A percentile compares a stretch with the other conserved stretches of the same genome.
Conservation (phyloP, 2,113 vertebrate species). For the Hippocampus mohnikei region DNA sequence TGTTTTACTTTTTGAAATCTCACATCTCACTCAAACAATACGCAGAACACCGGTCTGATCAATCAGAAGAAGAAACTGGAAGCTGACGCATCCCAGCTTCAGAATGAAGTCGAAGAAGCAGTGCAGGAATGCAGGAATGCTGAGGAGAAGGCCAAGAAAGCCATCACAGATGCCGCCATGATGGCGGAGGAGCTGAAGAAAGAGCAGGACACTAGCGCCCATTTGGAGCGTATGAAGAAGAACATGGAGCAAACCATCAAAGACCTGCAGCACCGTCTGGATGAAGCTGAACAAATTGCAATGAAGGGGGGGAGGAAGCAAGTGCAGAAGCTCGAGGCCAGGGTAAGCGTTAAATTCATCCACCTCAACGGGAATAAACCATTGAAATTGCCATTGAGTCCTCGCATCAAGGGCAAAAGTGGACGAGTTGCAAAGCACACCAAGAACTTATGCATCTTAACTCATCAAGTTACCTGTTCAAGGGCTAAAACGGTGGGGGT, state of each 20-base stretch:
- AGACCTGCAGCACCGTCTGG: slow-evolving; percentile 78
- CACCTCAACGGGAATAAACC: too few relatives aligned
- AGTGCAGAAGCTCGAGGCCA: slow-evolving; percentile 83
- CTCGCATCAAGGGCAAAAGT: too few relatives aligned
- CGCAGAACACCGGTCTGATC: slow-evolving; percentile 72
- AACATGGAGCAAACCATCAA: slow-evolving; percentile 71
- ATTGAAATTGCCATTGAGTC: too few relatives aligned
- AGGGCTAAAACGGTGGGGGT: background rate
- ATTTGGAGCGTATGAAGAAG: slow-evolving; percentile 84
- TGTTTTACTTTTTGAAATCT: background rate
- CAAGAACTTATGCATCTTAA: background rate
- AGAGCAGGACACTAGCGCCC: slow-evolving; percentile 84
- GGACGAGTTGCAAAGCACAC: background rate
- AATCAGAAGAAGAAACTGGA: slow-evolving; percentile 76
- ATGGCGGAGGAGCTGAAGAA: slow-evolving; percentile 90
- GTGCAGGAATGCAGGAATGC: slow-evolving; percentile 71
- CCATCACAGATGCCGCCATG: slow-evolving; percentile 79
- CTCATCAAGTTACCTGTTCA: background rate
- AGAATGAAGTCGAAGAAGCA: slow-evolving; percentile 67
- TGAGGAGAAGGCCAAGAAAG: slow-evolving; percentile 71
- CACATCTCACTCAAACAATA: background rate
- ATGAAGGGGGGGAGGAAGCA: slow-evolving; percentile 81
- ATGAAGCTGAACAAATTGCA: slow-evolving; percentile 82
- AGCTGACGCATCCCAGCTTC: slow-evolving; percentile 61
- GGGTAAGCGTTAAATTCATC: slow-evolving; percentile 43